Base-by-base conservation (phyloP, 2,113 vertebrate species). In the Rhea pennata region DNA sequence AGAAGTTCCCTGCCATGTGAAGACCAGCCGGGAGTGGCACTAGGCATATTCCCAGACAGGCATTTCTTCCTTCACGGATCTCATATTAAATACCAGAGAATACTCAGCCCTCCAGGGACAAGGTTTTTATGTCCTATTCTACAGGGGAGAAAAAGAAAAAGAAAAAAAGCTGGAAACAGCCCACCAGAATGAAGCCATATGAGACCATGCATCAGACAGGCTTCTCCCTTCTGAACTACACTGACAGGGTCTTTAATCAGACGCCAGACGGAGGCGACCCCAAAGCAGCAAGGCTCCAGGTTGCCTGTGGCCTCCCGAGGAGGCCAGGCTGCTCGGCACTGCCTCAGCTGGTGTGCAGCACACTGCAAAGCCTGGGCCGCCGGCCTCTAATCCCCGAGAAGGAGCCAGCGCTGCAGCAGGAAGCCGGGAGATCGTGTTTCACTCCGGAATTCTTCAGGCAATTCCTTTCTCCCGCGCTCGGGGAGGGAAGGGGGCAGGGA, bases 391-490 rank as follows among this genome's bases (percentile, higher is more conserved):
- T 69, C 70, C 69, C 53, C 21, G 0, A 31, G 75, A 65, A 82
- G 75, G 75, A 77, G 69, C 56, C 74, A 83, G 59, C 27, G 11
- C 61, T 36, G 83, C 83, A 67, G 80, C 73, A 86, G 93, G 84
- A 85, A 87, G 75, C 58, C 4, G 2, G 26, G 31, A 54, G 69
- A 65, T 82, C 54, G 7, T 31, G 66, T 94, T 95, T 93, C 89
- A 90, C 46, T 74, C 69, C 42, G 75, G 90, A 97, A 88, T 92
- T 89, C 91, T 64, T 78, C 73, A 78, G 50, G 66, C 77, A 24
- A 40, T n/a, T 80, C 83, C 76, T 90, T 88, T 66, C 67, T 88
- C 67, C 29, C 2, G 8, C 13, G 33, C 44, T 36, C 36, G 36
- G 36, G 36, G 31, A 73, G n/a, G 64, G 31, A 73, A 33, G 11